Conservation (phyloP, 2,113 vertebrate species). For the Peromyscus maniculatus region DNA sequence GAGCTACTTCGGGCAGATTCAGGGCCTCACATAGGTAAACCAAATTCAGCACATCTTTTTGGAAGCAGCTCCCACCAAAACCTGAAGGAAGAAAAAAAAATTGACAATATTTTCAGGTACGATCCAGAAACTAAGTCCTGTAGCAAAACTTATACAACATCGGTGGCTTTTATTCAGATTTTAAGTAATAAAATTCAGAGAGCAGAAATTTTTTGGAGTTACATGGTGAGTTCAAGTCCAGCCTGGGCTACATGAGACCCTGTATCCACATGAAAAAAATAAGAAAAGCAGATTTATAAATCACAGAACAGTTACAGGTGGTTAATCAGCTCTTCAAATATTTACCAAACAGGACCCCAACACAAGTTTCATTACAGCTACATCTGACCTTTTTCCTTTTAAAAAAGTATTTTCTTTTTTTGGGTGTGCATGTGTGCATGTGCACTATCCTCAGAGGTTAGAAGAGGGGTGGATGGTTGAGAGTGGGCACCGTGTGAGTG, state of each 20-base stretch:
- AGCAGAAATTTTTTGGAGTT: neutral
- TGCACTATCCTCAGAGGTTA: neutral
- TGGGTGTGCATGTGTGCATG: neutral
- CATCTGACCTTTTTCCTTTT: neutral
- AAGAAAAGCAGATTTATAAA: neutral
- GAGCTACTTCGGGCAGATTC: constrained; percentile 97
- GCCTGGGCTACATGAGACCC: neutral
- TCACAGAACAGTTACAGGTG: neutral
- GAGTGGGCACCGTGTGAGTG: neutral
- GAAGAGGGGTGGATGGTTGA: neutral
- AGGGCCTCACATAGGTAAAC: constrained; percentile 98
- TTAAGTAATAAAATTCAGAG: constrained; percentile 40
- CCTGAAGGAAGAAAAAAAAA: constrained; percentile 86
- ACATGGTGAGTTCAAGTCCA: neutral
- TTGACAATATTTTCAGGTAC: constrained; percentile 33
- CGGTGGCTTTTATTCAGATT: neutral
- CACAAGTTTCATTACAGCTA: constrained; percentile 30
- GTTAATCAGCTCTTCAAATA: constrained; percentile 46
- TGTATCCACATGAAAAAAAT: neutral
- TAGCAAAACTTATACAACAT: neutral
- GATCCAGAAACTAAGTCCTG: constrained; percentile 42
- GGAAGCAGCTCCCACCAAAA: constrained; percentile 99
- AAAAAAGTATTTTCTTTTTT: neutral
- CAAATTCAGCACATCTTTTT: constrained; percentile 98
- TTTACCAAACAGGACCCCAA: constrained; percentile 40